Conservation (phyloP, 2,888 invertebrate genomes). For the Sesia apiformis region DNA sequence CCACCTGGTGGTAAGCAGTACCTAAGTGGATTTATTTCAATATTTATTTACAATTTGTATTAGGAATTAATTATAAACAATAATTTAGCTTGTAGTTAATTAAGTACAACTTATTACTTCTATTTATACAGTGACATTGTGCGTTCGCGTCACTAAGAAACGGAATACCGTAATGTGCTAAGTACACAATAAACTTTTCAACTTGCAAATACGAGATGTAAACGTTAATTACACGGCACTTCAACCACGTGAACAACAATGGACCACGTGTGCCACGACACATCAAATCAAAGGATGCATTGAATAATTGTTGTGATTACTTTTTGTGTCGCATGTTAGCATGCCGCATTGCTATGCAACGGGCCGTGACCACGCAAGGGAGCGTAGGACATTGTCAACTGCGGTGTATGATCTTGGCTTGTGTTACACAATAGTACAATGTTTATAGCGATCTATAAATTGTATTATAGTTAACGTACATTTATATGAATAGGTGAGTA, state of each 20-base stretch:
- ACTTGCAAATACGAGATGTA: conserved; percentile 1
- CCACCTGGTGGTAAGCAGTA: too few species aligned
- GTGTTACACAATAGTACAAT: too few species aligned
- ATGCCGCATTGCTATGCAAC: conserved; percentile 1
- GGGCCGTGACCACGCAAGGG: conserved; percentile 7
- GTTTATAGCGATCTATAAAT: too few species aligned
- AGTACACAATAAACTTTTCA: conserved; percentile 9
- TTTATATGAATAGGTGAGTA: too few species aligned
- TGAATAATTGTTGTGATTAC: conserved; percentile 4
- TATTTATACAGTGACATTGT: too few species aligned
- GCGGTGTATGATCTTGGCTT: too few species aligned
- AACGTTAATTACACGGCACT: background rate
- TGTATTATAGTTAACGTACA: too few species aligned
- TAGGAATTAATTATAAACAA: too few species aligned
- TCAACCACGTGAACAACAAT: background rate
- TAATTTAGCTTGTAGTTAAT: too few species aligned
- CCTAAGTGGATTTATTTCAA: too few species aligned
- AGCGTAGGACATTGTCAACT: background rate
- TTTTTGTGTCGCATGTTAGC: background rate
- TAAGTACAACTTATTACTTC: too few species aligned
- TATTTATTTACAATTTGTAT: too few species aligned
- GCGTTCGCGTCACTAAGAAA: conserved; percentile 1
- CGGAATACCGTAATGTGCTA: background rate
- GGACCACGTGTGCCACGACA: background rate
- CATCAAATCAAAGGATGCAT: conserved; percentile 4